phyloP scores from a whole-genome alignment of 2,888 invertebrate genomes.

The Diabrotica balteata region DNA sequence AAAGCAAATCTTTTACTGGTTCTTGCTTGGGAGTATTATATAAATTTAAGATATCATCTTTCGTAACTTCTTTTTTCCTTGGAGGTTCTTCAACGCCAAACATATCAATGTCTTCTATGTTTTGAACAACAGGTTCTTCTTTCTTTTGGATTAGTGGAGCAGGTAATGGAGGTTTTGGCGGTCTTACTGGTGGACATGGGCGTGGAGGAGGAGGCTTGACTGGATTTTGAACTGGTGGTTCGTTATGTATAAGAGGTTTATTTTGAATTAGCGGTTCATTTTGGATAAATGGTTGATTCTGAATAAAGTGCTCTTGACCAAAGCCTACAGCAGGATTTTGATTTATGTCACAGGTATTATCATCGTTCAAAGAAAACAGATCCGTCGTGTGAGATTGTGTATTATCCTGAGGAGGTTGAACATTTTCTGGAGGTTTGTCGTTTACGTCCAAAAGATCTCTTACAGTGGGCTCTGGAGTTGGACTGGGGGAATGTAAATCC shows the following conservation, averaged over 20 bases:
- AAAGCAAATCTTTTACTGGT: constrained; percentile 41
- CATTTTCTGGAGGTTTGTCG: constrained; percentile 48
- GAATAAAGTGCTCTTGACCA: constrained; percentile 46
- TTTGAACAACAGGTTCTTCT: constrained; percentile 10
- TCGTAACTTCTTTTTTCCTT: constrained; percentile 57
- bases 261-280: background rate
- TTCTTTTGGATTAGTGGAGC: constrained; percentile 39
- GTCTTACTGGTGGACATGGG: constrained; percentile 48
- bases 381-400: constrained; percentile 16
- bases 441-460: constrained; percentile 72
- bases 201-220: constrained; percentile 42
- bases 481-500: constrained; percentile 84
- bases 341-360: constrained; percentile 58
- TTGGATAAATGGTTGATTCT: background rate
- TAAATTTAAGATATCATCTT: constrained; percentile 58
- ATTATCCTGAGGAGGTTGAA: background rate
- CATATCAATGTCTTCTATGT: constrained; percentile 51
- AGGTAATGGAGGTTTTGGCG: constrained; percentile 53
- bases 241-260: constrained; percentile 6
- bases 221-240: constrained; percentile 15
- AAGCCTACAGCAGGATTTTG: constrained; percentile 58
- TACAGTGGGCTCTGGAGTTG: constrained; percentile 74
- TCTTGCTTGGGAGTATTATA: constrained; percentile 51
- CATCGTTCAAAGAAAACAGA: constrained; percentile 28
- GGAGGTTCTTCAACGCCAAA: constrained; percentile 50